These are phyloP conservation scores for Amphilophus citrinellus DNA, from an alignment of 2,113 vertebrate species.

Conservation along the genomic window DNA sequence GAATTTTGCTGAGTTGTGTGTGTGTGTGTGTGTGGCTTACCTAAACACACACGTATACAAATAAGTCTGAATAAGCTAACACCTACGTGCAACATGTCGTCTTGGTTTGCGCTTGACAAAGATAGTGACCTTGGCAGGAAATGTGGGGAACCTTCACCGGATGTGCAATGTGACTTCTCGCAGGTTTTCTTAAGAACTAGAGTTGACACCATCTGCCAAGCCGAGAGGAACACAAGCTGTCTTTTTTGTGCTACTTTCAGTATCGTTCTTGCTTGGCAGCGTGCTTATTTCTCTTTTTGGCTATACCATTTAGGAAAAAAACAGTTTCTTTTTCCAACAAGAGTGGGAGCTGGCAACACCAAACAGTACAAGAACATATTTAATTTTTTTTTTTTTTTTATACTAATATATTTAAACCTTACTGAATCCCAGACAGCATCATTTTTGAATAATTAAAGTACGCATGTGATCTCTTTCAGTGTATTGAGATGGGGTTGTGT, in stretches of 20 bases:
- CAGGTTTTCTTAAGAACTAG: constrained; percentile 48
- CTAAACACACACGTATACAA: neutral
- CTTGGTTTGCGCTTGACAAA: neutral
- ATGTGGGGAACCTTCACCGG: constrained; percentile 61
- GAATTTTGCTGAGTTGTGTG: neutral
- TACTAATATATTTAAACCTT: neutral
- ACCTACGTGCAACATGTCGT: neutral
- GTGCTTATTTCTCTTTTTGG: neutral
- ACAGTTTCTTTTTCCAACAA: neutral
- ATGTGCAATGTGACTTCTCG: constrained; percentile 50
- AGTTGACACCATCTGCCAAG: constrained; percentile 20
- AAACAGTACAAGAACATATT: neutral
- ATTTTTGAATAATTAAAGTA: neutral
- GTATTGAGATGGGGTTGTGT: neutral
- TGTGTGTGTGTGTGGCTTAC: neutral
- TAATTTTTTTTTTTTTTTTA: neutral
- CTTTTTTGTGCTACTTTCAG: neutral
- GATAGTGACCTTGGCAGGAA: constrained; percentile 56
- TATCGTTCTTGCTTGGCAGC: neutral
- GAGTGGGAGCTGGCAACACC: neutral
- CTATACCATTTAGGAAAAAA: neutral
- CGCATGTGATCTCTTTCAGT: neutral
- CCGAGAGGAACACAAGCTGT: neutral
- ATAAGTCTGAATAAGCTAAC: neutral
- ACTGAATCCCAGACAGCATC: neutral